These are phyloP conservation scores for Apostichopus japonicus DNA, from an alignment of 35 echinoderm and acorn worm species.

Conservation along the genomic window DNA sequence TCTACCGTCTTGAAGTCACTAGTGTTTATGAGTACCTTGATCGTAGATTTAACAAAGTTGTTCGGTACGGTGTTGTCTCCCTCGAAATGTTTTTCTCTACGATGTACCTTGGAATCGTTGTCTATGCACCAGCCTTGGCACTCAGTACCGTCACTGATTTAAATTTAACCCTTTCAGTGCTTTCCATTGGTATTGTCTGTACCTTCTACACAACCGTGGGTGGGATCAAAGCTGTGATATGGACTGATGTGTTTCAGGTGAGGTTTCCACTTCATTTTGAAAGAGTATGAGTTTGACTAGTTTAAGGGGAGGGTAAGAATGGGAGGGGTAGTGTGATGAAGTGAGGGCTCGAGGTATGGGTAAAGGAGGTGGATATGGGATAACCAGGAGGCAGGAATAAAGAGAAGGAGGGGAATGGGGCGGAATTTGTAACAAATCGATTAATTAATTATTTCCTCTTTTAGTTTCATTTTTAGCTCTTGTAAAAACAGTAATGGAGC, in stretches of 20 bases:
- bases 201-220: slow-evolving; percentile 35
- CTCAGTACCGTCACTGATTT: slow-evolving; percentile 29
- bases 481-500: too few relatives aligned
- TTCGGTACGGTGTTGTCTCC: slow-evolving; percentile 24
- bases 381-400: too few relatives aligned
- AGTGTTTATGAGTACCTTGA: slow-evolving; percentile 51
- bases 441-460: too few relatives aligned
- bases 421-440: too few relatives aligned
- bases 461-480: too few relatives aligned
- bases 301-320: neutral
- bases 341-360: too few relatives aligned
- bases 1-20: slow-evolving; percentile 34
- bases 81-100: slow-evolving; percentile 1
- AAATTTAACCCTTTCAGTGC: neutral
- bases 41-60: slow-evolving; percentile 26
- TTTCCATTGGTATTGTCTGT: slow-evolving; percentile 21
- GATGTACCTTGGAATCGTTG: slow-evolving; percentile 11
- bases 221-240: slow-evolving; percentile 42
- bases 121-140: slow-evolving; percentile 28
- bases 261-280: neutral
- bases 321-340: neutral
- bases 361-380: too few relatives aligned
- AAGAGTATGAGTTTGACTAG: neutral
- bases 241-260: slow-evolving; percentile 49
- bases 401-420: too few relatives aligned